Evolutionary conservation across 2,888 invertebrate genomes (phyloP).

Genomic region (Phasia obesa): DNA sequence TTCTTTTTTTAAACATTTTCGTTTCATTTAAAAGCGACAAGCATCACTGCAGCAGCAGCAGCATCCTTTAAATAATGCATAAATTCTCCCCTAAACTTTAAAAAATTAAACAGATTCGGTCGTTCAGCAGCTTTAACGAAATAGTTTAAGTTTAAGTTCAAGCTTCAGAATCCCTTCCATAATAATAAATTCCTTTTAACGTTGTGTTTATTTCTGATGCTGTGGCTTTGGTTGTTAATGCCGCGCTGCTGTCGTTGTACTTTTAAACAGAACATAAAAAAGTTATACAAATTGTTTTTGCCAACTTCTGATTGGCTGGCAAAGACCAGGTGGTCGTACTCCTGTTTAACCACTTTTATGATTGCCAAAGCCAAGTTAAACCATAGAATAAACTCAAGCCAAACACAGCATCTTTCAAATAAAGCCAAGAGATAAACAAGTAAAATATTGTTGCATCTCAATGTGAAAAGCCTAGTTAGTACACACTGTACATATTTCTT

Average conservation of each 20-base stretch:
- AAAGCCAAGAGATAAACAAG: constrained; percentile 48
- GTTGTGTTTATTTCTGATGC: constrained; percentile 40
- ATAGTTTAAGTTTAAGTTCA: neutral
- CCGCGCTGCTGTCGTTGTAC: constrained; percentile 37
- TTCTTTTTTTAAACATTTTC: neutral
- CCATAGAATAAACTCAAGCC: constrained; percentile 39
- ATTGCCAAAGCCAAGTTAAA: constrained; percentile 55
- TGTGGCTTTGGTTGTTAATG: constrained; percentile 24
- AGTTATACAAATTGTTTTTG: constrained; percentile 69
- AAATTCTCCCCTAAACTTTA: constrained; percentile 52
- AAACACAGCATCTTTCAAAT: constrained; percentile 61
- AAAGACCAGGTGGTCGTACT: constrained; percentile 71
- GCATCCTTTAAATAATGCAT: constrained; percentile 39
- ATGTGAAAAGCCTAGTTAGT: constrained; percentile 25
- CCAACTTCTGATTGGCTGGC: constrained; percentile 69
- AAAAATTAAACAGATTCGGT: constrained; percentile 4
- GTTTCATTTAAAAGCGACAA: constrained; percentile 26
- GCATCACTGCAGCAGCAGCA: constrained; percentile 35
- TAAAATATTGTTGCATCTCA: constrained; percentile 44
- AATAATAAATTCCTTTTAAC: constrained; percentile 47
- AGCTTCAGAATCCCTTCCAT: constrained; percentile 48
- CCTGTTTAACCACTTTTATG: constrained; percentile 71
- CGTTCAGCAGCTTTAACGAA: constrained; percentile 11
- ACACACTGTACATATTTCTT: neutral
- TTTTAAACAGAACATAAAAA: constrained; percentile 39